Evolutionary conservation across 2,113 vertebrate species (phyloP), one percentile per base, ranked within the genome.

Genomic region (Cisticola juncidis): DNA sequence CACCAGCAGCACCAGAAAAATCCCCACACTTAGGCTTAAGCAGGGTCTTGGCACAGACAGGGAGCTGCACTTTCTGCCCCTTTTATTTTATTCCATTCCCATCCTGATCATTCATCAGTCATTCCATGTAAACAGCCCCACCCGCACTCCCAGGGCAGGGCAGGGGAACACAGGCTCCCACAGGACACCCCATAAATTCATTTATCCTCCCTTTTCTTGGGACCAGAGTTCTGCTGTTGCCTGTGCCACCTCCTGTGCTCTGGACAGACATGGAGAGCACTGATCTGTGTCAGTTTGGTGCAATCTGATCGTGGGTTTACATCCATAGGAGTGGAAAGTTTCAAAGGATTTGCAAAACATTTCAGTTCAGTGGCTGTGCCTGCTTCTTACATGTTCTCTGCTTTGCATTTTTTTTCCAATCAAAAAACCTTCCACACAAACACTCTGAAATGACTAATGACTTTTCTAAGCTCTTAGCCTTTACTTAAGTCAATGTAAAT

Each of bases 111-210:
- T 16, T 6, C 2, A 23, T 4, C 0, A 15, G 50, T 23, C 23
- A 1, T 36, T 44, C 4, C n/a, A 25, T 0, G 2, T 5, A 28
- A 33, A 14, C 19, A 29, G 21, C 69, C 31, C 35, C 62, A 1
- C 9, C 2, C 1, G 22, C n/a, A 12, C 14, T 33, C 56, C 40
- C 33, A 16, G 23, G 3, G 47, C 2, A 7, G 45, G 24, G 38
- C 42, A 9, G 21, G 25, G 21, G 29, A 42, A 2, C 40, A 6
- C 0, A 0, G 28, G 3, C 4, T 19, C 44, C 31, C 53, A 23
- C 0, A 1, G 77, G 10, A 17, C 4, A 2, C 9, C 24, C 28
- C 6, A 0, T 6, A 2, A 0, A 21, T 21, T 6, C 4, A 19
- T 56, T 21, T 21, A 14, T 26, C 17, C n/a, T 65, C 19, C 8